phyloP scores from a whole-genome alignment of 2,888 invertebrate genomes.

The Psococerastis gibbosa region DNA sequence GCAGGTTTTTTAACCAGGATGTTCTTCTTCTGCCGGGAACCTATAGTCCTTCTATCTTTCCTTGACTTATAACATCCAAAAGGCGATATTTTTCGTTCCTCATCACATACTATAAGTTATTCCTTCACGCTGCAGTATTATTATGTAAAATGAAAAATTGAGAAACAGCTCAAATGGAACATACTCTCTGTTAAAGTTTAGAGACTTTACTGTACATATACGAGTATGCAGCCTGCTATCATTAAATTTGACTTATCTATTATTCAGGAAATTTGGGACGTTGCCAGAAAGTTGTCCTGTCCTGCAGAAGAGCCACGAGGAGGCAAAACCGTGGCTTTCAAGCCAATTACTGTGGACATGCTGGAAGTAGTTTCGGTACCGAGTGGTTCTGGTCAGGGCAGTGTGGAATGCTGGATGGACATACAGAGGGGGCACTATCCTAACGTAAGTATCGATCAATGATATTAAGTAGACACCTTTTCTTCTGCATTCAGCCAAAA shows the following conservation, averaged over 20 bases:
- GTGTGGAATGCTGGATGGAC: slow-evolving; percentile 60
- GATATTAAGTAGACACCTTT: too few species aligned
- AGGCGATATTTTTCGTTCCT: too few species aligned
- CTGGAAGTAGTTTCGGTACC: slow-evolving; percentile 46
- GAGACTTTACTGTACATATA: too few species aligned
- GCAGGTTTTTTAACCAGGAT: too few species aligned
- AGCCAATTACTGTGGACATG: slow-evolving; percentile 49
- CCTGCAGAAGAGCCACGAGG: slow-evolving; percentile 20
- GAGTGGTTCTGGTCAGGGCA: slow-evolving; percentile 34
- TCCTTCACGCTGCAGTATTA: slow-evolving; percentile 9
- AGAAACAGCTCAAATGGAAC: too few species aligned
- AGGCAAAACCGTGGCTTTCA: slow-evolving; percentile 27
- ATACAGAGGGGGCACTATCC: slow-evolving; percentile 51
- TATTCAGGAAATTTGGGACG: slow-evolving; percentile 36
- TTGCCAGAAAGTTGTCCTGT: slow-evolving; percentile 40
- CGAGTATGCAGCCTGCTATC: too few species aligned
- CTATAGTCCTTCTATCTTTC: too few species aligned
- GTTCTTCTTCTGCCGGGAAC: too few species aligned
- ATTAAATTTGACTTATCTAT: slow-evolving; percentile 11
- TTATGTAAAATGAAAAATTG: slow-evolving; percentile 11
- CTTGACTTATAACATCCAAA: too few species aligned
- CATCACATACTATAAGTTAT: too few species aligned
- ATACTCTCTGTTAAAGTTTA: too few species aligned
- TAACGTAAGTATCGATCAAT: slow-evolving; percentile 30
- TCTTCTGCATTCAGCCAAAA: too few species aligned